These are phyloP conservation scores for Microcebus ravelobensis DNA, from an alignment of 2,113 vertebrate species.

Conservation along the genomic window DNA sequence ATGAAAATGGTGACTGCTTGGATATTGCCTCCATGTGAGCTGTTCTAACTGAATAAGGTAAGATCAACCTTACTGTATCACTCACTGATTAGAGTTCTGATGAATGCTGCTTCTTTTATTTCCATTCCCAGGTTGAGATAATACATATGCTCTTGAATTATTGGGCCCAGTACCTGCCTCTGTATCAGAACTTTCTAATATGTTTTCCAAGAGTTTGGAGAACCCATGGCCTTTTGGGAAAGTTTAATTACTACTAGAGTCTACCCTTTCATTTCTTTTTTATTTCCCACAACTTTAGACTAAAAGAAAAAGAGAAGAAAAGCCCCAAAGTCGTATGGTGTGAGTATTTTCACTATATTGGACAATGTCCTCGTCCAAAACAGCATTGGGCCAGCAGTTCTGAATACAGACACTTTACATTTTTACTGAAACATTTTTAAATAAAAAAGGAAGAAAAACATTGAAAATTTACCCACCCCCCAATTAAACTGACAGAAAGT, in stretches of 20 bases:
- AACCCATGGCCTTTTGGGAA: conserved; percentile 33
- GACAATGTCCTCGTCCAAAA: neutral
- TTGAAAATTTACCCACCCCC: neutral
- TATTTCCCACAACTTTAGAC: conserved; percentile 46
- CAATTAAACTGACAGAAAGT: conserved; percentile 51
- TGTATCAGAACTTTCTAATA: conserved; percentile 63
- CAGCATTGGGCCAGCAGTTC: neutral
- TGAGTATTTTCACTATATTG: conserved; percentile 51
- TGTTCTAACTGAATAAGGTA: conserved; percentile 81
- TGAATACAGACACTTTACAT: neutral
- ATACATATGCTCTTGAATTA: conserved; percentile 78
- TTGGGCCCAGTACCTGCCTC: conserved; percentile 57
- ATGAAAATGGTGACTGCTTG: conserved; percentile 84
- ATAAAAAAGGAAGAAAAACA: conserved; percentile 34
- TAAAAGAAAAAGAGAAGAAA: conserved; percentile 29
- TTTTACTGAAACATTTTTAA: conserved; percentile 28
- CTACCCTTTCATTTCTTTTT: conserved; percentile 50
- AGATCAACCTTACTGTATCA: conserved; percentile 83
- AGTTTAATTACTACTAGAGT: conserved; percentile 54
- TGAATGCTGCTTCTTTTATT: conserved; percentile 85
- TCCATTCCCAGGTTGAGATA: conserved; percentile 82
- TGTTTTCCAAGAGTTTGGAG: conserved; percentile 54
- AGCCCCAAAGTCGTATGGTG: neutral
- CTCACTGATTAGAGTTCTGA: conserved; percentile 85
- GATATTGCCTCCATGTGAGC: conserved; percentile 83